Evolutionary conservation across 64 coral and sea anemone species (phyloP).

Genomic region (Actinia tenebrosa): DNA sequence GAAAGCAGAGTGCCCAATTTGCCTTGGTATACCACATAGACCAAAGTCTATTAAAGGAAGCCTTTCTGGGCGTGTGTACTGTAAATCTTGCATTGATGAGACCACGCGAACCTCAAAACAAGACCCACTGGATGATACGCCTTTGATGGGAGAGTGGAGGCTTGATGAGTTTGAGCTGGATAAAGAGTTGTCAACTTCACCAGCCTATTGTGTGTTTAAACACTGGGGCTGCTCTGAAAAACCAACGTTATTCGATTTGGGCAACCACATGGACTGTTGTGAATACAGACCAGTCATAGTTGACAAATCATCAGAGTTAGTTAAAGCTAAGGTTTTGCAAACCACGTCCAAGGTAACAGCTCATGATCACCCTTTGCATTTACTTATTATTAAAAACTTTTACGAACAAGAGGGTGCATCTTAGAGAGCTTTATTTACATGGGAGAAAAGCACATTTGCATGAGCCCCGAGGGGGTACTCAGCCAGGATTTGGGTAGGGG

Average conservation of each 20-base stretch:
- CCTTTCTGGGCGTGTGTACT: constrained; percentile 71
- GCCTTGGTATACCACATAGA: constrained; percentile 65
- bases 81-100: constrained; percentile 90
- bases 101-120: constrained; percentile 83
- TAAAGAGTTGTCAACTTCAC: constrained; percentile 33
- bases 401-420: no score
- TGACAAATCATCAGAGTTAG: constrained; percentile 80
- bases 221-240: constrained; percentile 71
- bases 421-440: no score
- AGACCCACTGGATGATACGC: constrained; percentile 68
- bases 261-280: constrained; percentile 63
- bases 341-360: constrained; percentile 67
- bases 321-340: constrained; percentile 55
- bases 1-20: constrained; percentile 79
- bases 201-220: constrained; percentile 52
- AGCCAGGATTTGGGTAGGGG: no score
- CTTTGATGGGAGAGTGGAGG: constrained; percentile 61
- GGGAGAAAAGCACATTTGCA: no score
- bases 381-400: no score
- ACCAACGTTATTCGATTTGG: constrained; percentile 61
- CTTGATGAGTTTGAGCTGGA: constrained; percentile 72
- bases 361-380: no score
- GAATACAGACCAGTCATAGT: constrained; percentile 55
- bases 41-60: constrained; percentile 80
- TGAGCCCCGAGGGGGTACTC: no score